Evolutionary conservation across 2,888 invertebrate genomes (phyloP).

Genomic region (Gordius sp.): DNA sequence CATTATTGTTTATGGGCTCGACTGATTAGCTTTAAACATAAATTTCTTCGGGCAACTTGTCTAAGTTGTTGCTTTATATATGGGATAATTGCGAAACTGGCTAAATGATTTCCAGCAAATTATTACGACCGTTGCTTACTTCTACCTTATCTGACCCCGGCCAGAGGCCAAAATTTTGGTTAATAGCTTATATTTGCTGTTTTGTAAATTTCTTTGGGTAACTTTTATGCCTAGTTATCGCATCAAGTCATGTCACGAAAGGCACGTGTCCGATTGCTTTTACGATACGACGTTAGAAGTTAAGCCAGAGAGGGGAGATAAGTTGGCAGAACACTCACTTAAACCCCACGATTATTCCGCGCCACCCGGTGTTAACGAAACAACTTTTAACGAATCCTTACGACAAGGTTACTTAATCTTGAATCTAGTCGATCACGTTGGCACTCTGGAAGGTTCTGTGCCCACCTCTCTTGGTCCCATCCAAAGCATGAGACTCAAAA

Average conservation of each 20-base stretch:
- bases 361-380: slow-evolving; percentile 1
- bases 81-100: no score
- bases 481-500: slow-evolving; percentile 44
- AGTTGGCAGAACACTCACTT: slow-evolving; percentile 25
- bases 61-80: no score
- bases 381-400: neutral
- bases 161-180: no score
- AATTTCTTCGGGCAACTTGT: no score
- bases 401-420: slow-evolving; percentile 22
- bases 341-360: neutral
- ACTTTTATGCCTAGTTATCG: no score
- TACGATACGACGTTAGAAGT: slow-evolving; percentile 60
- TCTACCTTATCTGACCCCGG: no score
- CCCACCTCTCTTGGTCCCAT: slow-evolving; percentile 43
- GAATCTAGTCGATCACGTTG: slow-evolving; percentile 50
- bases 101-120: no score
- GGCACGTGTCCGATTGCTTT: slow-evolving; percentile 62
- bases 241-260: slow-evolving; percentile 53
- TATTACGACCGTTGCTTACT: no score
- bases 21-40: no score
- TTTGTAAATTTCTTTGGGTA: no score
- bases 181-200: no score
- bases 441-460: slow-evolving; percentile 46
- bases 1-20: no score
- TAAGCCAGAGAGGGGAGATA: slow-evolving; percentile 28